phyloP scores from a whole-genome alignment of 2,113 vertebrate species.

The Paradisaea rubra region DNA sequence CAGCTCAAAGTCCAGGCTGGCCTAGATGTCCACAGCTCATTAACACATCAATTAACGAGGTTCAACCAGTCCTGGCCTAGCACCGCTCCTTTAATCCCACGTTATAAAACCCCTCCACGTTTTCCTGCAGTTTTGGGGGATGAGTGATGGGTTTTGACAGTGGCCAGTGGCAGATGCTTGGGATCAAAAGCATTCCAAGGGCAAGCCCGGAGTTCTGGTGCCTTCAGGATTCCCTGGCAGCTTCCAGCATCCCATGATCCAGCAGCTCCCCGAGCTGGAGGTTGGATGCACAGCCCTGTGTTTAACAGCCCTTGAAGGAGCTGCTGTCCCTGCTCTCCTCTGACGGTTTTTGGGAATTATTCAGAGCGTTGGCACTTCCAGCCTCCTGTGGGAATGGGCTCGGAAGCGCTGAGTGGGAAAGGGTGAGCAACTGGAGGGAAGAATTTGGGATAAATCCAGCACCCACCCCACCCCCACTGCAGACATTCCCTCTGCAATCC shows the following conservation, averaged over 20 bases:
- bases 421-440: not conserved
- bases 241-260: not conserved
- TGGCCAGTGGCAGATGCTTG: not conserved
- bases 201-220: not conserved
- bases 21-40: not conserved
- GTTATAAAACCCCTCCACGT: not conserved
- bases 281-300: not conserved
- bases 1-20: conserved; percentile 33
- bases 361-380: not conserved
- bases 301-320: conserved; percentile 37
- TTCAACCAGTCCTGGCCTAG: not conserved
- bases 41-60: not conserved
- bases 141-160: not conserved
- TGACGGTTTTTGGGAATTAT: not conserved
- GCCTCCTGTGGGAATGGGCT: not conserved
- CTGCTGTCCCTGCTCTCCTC: not conserved
- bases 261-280: not conserved
- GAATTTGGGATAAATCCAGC: not conserved
- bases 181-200: not conserved
- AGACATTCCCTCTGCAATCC: not conserved
- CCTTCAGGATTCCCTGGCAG: not conserved
- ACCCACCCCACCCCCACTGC: not conserved
- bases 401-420: not conserved
- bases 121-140: not conserved
- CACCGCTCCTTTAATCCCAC: not conserved